A percentile compares a stretch with the other conserved stretches of the same genome.
Conservation (phyloP, 2,888 invertebrate species). For the Laspeyria flexula region DNA sequence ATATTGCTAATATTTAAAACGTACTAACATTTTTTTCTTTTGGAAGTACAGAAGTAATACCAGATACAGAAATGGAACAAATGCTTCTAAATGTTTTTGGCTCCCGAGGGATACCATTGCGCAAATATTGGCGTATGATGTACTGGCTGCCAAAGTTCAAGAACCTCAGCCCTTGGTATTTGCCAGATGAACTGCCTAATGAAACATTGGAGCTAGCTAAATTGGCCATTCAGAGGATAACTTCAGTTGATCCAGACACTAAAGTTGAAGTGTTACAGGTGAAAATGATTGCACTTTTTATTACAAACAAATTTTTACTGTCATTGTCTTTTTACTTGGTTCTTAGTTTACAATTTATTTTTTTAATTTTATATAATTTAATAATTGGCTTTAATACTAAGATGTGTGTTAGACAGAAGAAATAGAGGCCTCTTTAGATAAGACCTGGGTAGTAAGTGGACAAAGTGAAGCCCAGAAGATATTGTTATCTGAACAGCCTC, state of each 20-base stretch:
- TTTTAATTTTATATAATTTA: too few species aligned
- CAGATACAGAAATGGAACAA: constrained; percentile 95
- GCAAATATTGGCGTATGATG: constrained; percentile 93
- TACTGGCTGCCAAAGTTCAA: constrained; percentile 98
- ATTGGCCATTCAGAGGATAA: constrained; percentile 93
- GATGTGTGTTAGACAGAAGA: constrained; percentile 88
- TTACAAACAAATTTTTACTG: background rate
- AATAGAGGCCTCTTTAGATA: constrained; percentile 91
- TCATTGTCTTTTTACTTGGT: too few species aligned
- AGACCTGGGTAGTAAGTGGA: constrained; percentile 97
- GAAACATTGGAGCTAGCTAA: constrained; percentile 92
- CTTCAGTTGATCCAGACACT: constrained; percentile 91
- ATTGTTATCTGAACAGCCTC: constrained; percentile 87
- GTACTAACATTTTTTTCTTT: too few species aligned
- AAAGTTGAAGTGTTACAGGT: constrained; percentile 88
- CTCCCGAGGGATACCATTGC: constrained; percentile 88
- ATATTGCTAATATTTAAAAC: background rate
- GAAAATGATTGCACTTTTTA: constrained; percentile 40
- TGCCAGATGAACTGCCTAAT: constrained; percentile 92
- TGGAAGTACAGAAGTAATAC: constrained; percentile 92
- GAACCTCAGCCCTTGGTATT: constrained; percentile 94
- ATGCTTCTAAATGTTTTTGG: constrained; percentile 95
- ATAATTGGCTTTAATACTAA: too few species aligned
- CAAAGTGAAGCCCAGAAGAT: constrained; percentile 92
- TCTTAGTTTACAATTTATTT: too few species aligned